phyloP scores from a whole-genome alignment of 1,140 invertebrate species.

The Bombus sibiricus region DNA sequence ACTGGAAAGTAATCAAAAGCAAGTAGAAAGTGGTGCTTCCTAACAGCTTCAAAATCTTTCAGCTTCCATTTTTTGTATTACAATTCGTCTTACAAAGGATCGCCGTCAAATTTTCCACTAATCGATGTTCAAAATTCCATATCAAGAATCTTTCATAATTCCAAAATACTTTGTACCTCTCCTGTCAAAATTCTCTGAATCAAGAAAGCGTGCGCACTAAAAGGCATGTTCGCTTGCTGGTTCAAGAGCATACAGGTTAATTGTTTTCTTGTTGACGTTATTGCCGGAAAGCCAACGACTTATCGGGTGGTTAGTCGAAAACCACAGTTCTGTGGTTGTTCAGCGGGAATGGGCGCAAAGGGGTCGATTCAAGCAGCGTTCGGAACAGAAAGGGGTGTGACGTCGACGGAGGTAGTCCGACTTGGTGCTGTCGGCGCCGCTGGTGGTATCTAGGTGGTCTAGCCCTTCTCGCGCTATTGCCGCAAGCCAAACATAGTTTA shows the following conservation, averaged over 20 bases:
- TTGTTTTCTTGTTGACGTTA: constrained; percentile 53
- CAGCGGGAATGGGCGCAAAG: constrained; percentile 38
- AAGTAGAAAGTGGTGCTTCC: too few species aligned
- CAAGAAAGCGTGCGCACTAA: too few species aligned
- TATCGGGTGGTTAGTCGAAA: constrained; percentile 66
- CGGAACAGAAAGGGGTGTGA: constrained; percentile 4
- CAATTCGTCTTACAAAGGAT: too few species aligned
- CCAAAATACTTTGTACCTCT: neutral
- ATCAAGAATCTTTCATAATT: neutral
- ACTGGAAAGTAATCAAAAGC: too few species aligned
- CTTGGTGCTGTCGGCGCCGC: neutral
- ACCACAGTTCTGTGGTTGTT: constrained; percentile 67
- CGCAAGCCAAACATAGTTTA: constrained; percentile 71
- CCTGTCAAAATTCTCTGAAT: neutral
- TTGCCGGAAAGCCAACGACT: constrained; percentile 47
- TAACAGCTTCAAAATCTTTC: too few species aligned
- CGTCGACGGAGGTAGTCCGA: constrained; percentile 5
- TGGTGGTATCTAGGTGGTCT: constrained; percentile 3
- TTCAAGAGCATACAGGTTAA: constrained; percentile 34
- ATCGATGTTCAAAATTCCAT: neutral
- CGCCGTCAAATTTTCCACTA: neutral
- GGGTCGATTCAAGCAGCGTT: constrained; percentile 9
- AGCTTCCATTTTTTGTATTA: too few species aligned
- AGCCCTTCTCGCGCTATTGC: constrained; percentile 49
- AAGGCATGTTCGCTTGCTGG: neutral